phyloP scores from a whole-genome alignment of 2,888 invertebrate species.

The Phrixothrix hirtus region DNA sequence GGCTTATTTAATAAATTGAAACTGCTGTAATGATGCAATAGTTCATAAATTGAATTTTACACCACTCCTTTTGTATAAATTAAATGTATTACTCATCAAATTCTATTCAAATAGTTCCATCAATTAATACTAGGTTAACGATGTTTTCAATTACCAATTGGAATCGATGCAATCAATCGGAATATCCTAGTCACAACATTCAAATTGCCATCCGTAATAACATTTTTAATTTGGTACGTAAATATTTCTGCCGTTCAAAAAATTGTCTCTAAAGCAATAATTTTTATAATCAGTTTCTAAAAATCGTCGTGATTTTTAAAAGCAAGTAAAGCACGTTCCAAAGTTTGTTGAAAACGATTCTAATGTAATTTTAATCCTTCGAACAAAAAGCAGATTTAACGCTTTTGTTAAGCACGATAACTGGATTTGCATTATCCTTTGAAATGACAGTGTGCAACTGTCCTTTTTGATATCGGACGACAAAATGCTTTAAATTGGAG shows the following conservation, averaged over 20 bases:
- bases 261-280: neutral
- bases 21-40: neutral
- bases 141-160: slow-evolving; percentile 4
- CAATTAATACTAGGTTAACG: slow-evolving; percentile 24
- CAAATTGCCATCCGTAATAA: too few species aligned
- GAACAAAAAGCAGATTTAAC: slow-evolving; percentile 20
- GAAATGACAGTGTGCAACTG: slow-evolving; percentile 17
- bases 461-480: neutral
- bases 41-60: slow-evolving; percentile 22
- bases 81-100: slow-evolving; percentile 16
- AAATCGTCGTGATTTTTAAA: slow-evolving; percentile 10
- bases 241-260: too few species aligned
- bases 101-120: slow-evolving; percentile 17
- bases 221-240: too few species aligned
- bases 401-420: slow-evolving; percentile 21
- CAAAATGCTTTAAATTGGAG: neutral
- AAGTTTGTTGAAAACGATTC: slow-evolving; percentile 13
- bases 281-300: neutral
- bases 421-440: slow-evolving; percentile 23
- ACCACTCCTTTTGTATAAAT: slow-evolving; percentile 22
- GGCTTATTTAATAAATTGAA: neutral
- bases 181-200: neutral
- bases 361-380: slow-evolving; percentile 25
- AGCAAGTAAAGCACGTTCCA: slow-evolving; percentile 6
- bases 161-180: too few species aligned